Percentiles rank a stretch among this genome's conserved stretches.
These are phyloP conservation scores for Mimumesa dahlbomi DNA, from an alignment of 2,888 invertebrate genomes.

Conservation along the genomic window DNA sequence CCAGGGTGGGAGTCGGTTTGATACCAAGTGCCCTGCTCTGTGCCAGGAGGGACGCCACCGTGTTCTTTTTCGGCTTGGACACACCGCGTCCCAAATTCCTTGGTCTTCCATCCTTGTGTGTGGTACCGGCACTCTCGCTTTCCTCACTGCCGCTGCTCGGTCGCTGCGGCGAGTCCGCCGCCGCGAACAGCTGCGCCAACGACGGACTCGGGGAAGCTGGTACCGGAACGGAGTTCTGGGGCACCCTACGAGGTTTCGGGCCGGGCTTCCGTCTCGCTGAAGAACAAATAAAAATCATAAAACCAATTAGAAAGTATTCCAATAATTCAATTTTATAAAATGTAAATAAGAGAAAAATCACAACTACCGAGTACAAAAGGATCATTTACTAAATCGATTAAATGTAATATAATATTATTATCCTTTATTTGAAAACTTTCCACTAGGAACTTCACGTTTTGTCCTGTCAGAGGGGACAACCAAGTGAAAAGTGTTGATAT, in stretches of 20 bases:
- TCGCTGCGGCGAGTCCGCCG: slow-evolving; percentile 83
- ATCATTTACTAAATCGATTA: no score
- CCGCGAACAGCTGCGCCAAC: slow-evolving; percentile 82
- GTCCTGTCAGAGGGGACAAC: no score
- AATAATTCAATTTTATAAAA: no score
- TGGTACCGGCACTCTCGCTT: slow-evolving; percentile 82
- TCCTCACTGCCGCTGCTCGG: slow-evolving; percentile 85
- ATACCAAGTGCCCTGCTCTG: slow-evolving; percentile 92
- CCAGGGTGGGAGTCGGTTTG: slow-evolving; percentile 85
- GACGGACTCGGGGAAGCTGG: slow-evolving; percentile 82
- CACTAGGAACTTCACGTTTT: no score
- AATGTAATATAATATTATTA: no score
- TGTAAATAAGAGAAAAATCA: no score
- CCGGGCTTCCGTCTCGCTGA: slow-evolving; percentile 89
- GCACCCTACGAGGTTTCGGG: slow-evolving; percentile 85
- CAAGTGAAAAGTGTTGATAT: not conserved
- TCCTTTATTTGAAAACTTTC: no score
- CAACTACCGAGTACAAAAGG: no score
- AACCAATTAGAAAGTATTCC: no score
- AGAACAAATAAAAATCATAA: no score
- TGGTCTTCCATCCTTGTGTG: slow-evolving; percentile 88
- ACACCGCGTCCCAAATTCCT: slow-evolving; percentile 92
- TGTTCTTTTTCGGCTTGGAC: slow-evolving; percentile 95
- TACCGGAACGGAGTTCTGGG: slow-evolving; percentile 82
- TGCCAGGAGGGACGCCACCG: slow-evolving; percentile 92